phyloP scores from a whole-genome alignment of 2,797 vertebrate species.

The Aulostomus chinensis region DNA sequence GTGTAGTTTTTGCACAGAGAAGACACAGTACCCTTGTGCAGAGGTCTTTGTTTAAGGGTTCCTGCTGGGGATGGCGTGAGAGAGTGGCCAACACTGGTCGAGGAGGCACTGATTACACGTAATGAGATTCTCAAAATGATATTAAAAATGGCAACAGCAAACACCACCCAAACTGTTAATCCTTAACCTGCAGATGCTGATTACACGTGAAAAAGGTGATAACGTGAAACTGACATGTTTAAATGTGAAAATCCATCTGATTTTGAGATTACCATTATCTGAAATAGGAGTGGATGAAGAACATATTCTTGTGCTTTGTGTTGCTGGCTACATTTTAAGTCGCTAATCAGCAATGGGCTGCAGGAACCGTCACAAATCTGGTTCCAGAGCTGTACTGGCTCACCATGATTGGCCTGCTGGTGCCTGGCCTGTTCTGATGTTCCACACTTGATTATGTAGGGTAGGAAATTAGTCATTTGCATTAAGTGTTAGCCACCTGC shows the following conservation, averaged over 20 bases:
- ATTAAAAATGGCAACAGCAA: conserved; percentile 26
- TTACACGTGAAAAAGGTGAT: conserved; percentile 17
- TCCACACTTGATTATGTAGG: conserved; percentile 24
- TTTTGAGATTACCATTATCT: conserved; percentile 20
- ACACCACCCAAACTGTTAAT: conserved; percentile 4
- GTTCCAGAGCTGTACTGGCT: conserved; percentile 10
- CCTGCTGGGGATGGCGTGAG: conserved; percentile 8
- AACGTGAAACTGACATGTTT: conserved; percentile 12
- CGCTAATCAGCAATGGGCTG: conserved; percentile 31
- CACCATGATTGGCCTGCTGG: conserved; percentile 38
- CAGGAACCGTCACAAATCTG: conserved; percentile 19
- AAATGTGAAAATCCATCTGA: conserved; percentile 27
- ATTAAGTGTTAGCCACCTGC: conserved; percentile 49
- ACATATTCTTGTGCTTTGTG: conserved; percentile 26
- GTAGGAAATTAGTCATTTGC: conserved; percentile 35
- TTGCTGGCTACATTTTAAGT: conserved; percentile 22
- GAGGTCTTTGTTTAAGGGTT: conserved; percentile 52
- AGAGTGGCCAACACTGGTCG: conserved; percentile 5
- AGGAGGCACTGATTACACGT: conserved; percentile 46
- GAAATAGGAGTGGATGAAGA: conserved; percentile 17
- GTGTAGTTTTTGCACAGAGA: conserved; percentile 13
- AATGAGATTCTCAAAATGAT: conserved; percentile 55
- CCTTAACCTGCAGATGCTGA: conserved; percentile 8
- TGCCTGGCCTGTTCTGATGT: conserved; percentile 26
- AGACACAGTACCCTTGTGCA: conserved; percentile 28